Conservation (phyloP, 2,113 vertebrate genomes). For the Hippocampus abdominalis region DNA sequence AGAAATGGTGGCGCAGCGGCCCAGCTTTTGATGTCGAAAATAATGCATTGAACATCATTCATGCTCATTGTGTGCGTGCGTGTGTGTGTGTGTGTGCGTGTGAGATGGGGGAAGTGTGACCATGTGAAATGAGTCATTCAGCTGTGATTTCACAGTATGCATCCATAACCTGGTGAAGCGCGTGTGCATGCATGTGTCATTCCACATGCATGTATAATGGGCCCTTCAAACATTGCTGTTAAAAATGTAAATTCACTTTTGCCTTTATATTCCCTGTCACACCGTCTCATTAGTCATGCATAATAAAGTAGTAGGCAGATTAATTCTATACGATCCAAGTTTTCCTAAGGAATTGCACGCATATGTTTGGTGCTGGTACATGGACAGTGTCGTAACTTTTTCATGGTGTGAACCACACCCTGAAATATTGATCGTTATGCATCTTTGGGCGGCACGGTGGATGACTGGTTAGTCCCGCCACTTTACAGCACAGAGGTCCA, state of each 20-base stretch:
- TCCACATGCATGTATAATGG: slow-evolving; percentile 29
- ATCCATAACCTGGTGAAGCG: slow-evolving; percentile 12
- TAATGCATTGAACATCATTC: slow-evolving; percentile 30
- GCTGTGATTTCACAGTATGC: slow-evolving; percentile 33
- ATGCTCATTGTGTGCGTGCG: slow-evolving; percentile 3
- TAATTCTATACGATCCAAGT: slow-evolving; percentile 21
- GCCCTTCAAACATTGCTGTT: slow-evolving; percentile 25
- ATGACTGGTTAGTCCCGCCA: no score
- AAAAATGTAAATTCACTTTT: slow-evolving; percentile 41
- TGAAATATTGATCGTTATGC: slow-evolving; percentile 35
- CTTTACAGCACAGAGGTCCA: no score
- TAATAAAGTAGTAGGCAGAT: slow-evolving; percentile 39
- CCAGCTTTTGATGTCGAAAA: slow-evolving; percentile 44
- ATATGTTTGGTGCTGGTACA: neutral
- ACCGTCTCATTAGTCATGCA: slow-evolving; percentile 41
- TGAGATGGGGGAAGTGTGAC: slow-evolving; percentile 14
- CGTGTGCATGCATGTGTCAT: slow-evolving; percentile 2
- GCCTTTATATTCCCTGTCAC: slow-evolving; percentile 7
- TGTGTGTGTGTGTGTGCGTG: neutral
- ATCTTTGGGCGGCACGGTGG: neutral
- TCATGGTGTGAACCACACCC: slow-evolving; percentile 15
- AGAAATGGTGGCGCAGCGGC: slow-evolving; percentile 44
- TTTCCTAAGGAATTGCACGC: slow-evolving; percentile 10
- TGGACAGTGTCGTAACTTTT: neutral
- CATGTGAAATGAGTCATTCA: slow-evolving; percentile 12